phyloP scores from a whole-genome alignment of 92 coral and sea anemone species.

The Zoanthus sansibaricus region DNA sequence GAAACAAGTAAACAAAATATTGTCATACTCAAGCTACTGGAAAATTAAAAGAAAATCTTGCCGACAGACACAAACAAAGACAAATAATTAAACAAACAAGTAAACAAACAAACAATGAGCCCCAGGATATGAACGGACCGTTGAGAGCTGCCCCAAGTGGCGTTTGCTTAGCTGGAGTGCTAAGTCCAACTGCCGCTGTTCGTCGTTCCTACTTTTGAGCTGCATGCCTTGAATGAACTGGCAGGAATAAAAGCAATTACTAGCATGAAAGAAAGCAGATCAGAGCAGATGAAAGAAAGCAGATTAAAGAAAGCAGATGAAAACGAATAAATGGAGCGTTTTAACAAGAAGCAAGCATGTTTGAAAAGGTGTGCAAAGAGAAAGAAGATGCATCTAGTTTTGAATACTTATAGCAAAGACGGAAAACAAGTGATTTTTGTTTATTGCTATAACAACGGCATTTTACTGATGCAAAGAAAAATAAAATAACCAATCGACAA shows the following conservation, averaged over 20 bases:
- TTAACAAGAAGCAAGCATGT: neutral
- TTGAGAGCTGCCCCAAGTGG: constrained; percentile 69
- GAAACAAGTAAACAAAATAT: too few relatives aligned
- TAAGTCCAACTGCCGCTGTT: constrained; percentile 82
- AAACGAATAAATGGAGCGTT: neutral
- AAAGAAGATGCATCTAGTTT: too few relatives aligned
- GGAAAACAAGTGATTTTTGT: too few relatives aligned
- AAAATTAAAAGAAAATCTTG: too few relatives aligned
- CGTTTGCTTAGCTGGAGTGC: constrained; percentile 89
- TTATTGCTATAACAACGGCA: too few relatives aligned
- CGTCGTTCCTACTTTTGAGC: constrained; percentile 77
- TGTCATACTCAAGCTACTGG: too few relatives aligned
- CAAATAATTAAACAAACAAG: neutral
- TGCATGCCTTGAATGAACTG: constrained; percentile 51
- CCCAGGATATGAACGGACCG: constrained; percentile 55
- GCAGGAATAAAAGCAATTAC: constrained; percentile 44
- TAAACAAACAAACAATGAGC: neutral
- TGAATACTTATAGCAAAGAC: too few relatives aligned
- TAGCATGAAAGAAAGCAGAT: neutral
- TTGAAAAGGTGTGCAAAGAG: neutral
- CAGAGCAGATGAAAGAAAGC: neutral
- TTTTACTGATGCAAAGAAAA: too few relatives aligned
- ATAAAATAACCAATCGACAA: too few relatives aligned
- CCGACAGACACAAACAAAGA: neutral
- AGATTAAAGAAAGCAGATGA: neutral